Evolutionary conservation across 1,140 invertebrate genomes (phyloP), one percentile per base, ranked within the genome.

Genomic region (Lasioglossum albipes): DNA sequence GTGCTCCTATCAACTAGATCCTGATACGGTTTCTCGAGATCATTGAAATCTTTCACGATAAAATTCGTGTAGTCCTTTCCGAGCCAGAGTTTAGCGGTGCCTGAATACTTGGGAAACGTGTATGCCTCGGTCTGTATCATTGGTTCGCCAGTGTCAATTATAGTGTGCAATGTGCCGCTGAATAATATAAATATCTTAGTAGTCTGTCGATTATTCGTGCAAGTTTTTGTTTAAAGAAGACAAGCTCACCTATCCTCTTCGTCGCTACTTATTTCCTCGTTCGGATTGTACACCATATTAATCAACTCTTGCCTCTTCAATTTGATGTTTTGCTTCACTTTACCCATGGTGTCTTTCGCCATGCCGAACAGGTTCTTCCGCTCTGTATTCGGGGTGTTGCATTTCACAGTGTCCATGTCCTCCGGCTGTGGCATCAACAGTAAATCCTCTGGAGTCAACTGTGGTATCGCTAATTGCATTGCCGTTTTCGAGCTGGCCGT

Each of bases 41-140:
- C 96, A 78, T 96, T 96, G 92, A 99, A 99, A 93, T 99, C 99
- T 93, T 99, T 99, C n/a, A 98, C 96, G 86, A 99, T 99, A 91
- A 99, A 99, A 93, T 99, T 99, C 7, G 96, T 96, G 90, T 99
- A 99, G 92, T 99, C 99, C 93, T 99, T 99, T 52, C 98, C 99
- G 62, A 99, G 95, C 99, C 99, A 99, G n/a, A 98, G 93, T 91
- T 99, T 99, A 0, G 96, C 94, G 66, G 95, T 95, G 2, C 95
- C 95, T 83, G 95, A 90, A 27, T 94, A 92, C 68, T 93, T 90
- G 57, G 85, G 78, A 42, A 79, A 64, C 12, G 77, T 68, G 13
- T 89, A 88, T 54, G 75, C 84, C 12, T 68, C 71, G 12, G 83
- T 74, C 45, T 69, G 87, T n/a, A 79, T 27, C 65, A 89, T 83